These are phyloP conservation scores for Acipenser ruthenus DNA, from an alignment of 2,797 vertebrate species.

Conservation along the genomic window DNA sequence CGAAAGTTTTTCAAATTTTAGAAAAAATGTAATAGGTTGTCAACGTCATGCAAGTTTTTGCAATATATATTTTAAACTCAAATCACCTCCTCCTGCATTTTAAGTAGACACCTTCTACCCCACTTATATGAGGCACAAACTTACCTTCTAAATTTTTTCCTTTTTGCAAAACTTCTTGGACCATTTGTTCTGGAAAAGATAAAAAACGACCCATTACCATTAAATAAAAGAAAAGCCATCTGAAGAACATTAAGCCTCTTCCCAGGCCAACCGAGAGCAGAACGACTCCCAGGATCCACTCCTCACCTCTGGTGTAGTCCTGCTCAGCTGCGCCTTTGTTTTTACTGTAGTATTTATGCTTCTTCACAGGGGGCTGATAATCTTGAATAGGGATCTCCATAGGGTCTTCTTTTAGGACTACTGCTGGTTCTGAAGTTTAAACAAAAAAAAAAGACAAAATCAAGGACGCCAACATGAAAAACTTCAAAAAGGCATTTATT, in stretches of 20 bases:
- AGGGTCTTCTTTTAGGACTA: conserved; percentile 19
- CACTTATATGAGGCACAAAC: conserved; percentile 3
- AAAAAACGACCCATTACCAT: not conserved
- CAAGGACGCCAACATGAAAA: not conserved
- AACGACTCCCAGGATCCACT: not conserved
- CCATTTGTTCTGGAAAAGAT: conserved; percentile 43
- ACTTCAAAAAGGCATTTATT: conserved; percentile 21
- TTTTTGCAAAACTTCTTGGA: conserved; percentile 33
- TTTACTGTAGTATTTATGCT: conserved; percentile 6
- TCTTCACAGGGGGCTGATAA: not conserved
- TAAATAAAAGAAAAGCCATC: no score
- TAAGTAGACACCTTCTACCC: not conserved
- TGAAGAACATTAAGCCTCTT: no score
- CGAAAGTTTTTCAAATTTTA: not conserved
- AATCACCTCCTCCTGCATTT: not conserved
- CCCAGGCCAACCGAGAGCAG: not conserved
- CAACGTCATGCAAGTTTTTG: not conserved
- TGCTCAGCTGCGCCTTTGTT: conserved; percentile 11
- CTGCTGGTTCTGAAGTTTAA: conserved; percentile 18
- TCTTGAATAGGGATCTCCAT: not conserved
- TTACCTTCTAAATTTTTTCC: conserved; percentile 50
- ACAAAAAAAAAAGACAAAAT: conserved; percentile 24
- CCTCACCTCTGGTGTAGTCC: not conserved
- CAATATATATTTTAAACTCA: not conserved
- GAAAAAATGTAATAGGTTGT: not conserved